Percentiles rank a stretch among this genome's conserved stretches.
These are phyloP conservation scores for Hydrotaea cyrtoneurina DNA, from an alignment of 2,888 invertebrate genomes.

Conservation along the genomic window DNA sequence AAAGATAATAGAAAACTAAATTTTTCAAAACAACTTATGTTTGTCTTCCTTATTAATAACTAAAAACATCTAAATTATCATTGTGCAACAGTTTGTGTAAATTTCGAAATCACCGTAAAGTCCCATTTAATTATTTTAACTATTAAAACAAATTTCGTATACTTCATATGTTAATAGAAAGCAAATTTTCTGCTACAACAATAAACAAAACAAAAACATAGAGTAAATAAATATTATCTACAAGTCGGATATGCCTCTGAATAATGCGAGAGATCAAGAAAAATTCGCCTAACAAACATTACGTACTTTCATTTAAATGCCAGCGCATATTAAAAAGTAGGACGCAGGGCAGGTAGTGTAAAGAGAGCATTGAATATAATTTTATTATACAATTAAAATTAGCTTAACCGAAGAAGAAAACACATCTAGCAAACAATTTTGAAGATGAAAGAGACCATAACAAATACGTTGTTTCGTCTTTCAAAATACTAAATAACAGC, in stretches of 20 bases:
- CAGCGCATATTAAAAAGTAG: not conserved
- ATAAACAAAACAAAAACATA: slow-evolving; percentile 14
- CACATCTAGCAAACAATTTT: not conserved
- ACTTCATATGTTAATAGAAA: slow-evolving; percentile 17
- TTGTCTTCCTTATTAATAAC: too few relatives aligned
- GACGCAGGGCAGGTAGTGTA: not conserved
- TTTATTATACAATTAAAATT: slow-evolving; percentile 27
- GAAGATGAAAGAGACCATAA: not conserved
- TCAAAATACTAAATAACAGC: not conserved
- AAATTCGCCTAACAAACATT: not conserved
- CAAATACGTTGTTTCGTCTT: not conserved
- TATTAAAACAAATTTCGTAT: slow-evolving; percentile 3
- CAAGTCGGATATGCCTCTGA: slow-evolving; percentile 54
- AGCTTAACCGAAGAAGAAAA: not conserved
- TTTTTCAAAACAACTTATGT: too few relatives aligned
- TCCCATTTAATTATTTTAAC: slow-evolving; percentile 8
- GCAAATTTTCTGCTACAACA: slow-evolving; percentile 1
- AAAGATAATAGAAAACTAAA: too few relatives aligned
- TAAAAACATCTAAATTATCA: too few relatives aligned
- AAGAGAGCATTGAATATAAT: not conserved
- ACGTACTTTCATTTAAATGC: slow-evolving; percentile 8
- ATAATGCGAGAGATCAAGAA: not conserved
- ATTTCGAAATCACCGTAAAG: not conserved
- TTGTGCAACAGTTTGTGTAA: not conserved
- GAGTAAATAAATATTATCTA: not conserved